Base-by-base conservation (phyloP, 2,797 vertebrate genomes). In the Lacerta agilis region DNA sequence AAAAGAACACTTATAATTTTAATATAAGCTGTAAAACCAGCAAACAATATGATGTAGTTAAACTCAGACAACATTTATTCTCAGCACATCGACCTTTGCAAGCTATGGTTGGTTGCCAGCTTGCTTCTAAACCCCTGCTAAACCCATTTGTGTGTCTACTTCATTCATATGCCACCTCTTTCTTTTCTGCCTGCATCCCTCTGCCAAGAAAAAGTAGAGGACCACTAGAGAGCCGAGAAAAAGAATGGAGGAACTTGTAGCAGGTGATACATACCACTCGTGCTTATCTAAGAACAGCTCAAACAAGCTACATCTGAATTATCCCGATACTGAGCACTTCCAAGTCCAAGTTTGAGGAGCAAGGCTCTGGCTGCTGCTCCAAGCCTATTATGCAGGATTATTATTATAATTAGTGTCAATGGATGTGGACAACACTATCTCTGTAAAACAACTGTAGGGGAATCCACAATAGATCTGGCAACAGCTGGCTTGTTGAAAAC, bases 361-460 rank as follows among this genome's bases (percentile, higher is more conserved):
- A 81, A 23, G 13, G 1, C 78, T 88, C 88, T 93, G 92, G 89
- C 92, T 89, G 43, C 86, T 81, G 75, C 13, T 41, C 86, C 82
- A 82, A 90, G 9, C 82, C 3, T 88, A 8, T 91, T 92, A 85
- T 66, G 58, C 64, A 71, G 85, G 27, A 90, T 86, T 85, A 92
- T 92, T 90, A 85, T 88, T 92, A 91, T 89, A 79, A 88, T 72
- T 91, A 0, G 43, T 91, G 49, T 94, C 90, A 87, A 6, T 91
- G 82, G 25, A 76, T 88, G 73, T 78, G 66, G 88, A 93, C 85
- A 95, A 93, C 76, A 86, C 25, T 93, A 92, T 94, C 92, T 89
- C 90, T 90, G 83, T 87, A 85, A 92, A 94, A 91, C 91, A 93
- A 94, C 78, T 90, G 91, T 91, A 82, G 87, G 45, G 38, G 90